Evolutionary conservation across 2,113 vertebrate species (phyloP), one percentile per base, ranked within the genome.

Genomic region (Dascyllus trimaculatus): DNA sequence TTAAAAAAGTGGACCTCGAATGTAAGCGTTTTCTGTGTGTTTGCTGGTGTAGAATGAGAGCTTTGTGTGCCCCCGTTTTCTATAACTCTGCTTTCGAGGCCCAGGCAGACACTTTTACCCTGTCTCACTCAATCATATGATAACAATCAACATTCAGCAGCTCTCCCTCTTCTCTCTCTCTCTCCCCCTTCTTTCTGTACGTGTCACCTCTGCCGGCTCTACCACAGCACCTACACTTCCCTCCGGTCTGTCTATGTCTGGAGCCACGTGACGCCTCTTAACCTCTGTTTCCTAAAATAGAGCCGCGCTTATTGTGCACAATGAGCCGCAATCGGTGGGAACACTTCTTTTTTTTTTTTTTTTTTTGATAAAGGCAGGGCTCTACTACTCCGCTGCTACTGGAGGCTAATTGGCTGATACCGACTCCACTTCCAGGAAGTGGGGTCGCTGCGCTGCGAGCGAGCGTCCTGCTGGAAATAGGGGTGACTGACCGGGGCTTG

Each of bases 341-440:
- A 52, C 11, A 21, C 24, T 43, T 2, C 25, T n/a, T 22, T 21
- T 60, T 24, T 49, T 24, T n/a, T n/a, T n/a, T n/a, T 19, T 43
- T 43, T 43, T 43, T 43, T 15, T 15, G 3, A 14, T 14, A 43
- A 43, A 15, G 40, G 13, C 11, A 15, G 40, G 13, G 13, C 40
- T 35, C 7, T 29, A 5, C 26, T 29, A 29, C 26, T 29, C 38
- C n/a, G n/a, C n/a, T 14, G 14, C 29, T 25, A 18, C 59, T 1
- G 19, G 62, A 18, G 9, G 54, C 64, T 64, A 75, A 81, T 69
- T 63, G 54, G 58, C 43, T 1, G 5, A 80, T 26, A 21, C 38
- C 32, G 1, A 18, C 64, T 25, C 87, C 75, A 87, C 87, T 87
- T 86, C 90, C 90, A 75, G 85, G 84, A 86, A 83, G 64, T 58